Evolutionary conservation across 2,113 vertebrate genomes (phyloP).

Genomic region (Peromyscus maniculatus): DNA sequence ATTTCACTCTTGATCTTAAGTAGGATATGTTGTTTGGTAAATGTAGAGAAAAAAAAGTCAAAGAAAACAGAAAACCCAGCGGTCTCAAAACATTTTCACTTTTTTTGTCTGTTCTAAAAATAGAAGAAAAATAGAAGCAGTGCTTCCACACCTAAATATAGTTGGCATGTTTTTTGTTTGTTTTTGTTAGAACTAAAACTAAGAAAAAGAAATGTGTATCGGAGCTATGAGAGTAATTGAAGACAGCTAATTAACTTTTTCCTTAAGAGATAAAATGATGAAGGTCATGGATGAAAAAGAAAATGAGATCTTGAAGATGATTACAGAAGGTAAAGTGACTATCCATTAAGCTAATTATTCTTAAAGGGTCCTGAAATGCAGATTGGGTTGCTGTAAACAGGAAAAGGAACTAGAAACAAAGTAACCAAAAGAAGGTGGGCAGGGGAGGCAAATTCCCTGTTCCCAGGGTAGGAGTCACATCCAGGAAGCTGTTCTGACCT

Average conservation of each 20-base stretch:
- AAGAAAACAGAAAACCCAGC: not conserved
- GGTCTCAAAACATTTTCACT: not conserved
- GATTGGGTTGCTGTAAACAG: not conserved
- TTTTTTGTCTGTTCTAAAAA: not conserved
- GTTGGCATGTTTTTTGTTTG: conserved; percentile 8
- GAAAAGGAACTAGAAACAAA: not conserved
- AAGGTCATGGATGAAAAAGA: conserved; percentile 24
- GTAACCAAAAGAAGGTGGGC: not conserved
- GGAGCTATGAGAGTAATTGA: not conserved
- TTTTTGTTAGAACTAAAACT: not conserved
- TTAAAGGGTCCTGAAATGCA: not conserved
- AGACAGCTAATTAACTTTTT: not conserved
- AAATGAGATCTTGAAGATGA: not conserved
- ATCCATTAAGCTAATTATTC: not conserved
- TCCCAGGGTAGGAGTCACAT: not conserved
- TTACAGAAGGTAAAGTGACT: not conserved
- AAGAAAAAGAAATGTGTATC: not conserved
- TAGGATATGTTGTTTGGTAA: not conserved
- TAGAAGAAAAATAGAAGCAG: not conserved
- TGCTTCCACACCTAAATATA: not conserved
- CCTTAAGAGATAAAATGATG: not conserved
- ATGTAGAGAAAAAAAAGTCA: not conserved
- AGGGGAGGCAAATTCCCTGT: not conserved
- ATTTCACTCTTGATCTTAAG: conserved; percentile 22
- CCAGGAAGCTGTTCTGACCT: not conserved